Evolutionary conservation across 2,113 vertebrate species (phyloP), one percentile per base, ranked within the genome.

Genomic region (Oreocharis arfaki): DNA sequence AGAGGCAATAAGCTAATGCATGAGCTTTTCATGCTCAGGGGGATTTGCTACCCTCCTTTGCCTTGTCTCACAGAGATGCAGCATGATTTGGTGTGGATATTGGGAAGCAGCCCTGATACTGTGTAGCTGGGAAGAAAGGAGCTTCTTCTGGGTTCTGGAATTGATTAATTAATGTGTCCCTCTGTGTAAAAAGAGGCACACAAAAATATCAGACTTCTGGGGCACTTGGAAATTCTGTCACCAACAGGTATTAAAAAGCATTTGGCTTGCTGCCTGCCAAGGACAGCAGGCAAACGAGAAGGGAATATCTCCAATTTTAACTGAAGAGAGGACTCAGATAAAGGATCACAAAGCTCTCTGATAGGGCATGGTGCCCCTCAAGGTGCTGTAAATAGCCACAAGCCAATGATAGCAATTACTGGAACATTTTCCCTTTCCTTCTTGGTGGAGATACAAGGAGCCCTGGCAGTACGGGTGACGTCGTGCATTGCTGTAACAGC

Each of bases 1-100:
- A 69, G 76, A 75, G 78, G 85, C 83, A 89, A 63, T 81, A 88
- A 90, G 4, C 9, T 89, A 69, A 93, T 79, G 69, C 83, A 78
- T 81, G 37, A 84, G 49, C 63, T 41, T 90, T 56, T 75, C 67
- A 69, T 50, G 67, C 75, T 77, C 0, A 0, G 28, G 10, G 82
- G 88, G 85, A 77, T 96, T 91, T 93, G 49, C 32, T 70, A 7
- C 32, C 52, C 59, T 83, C 35, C 52, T 91, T 83, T 69, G 59
- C 82, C 78, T 73, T 69, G 4, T 56, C 61, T 46, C 17, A 4
- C 30, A 32, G 86, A 26, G n/a, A 21, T 42, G 23, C 18, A 33
- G 22, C 0, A 0, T 22, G 27, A 15, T 55, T 90, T 89, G 64
- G 69, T 21, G 8, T 4, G 70, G 61, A 33, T 73, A 28, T 41